These are phyloP conservation scores for Lepetodrilus schrolli DNA, from an alignment of 2,888 invertebrate genomes.

Conservation along the genomic window DNA sequence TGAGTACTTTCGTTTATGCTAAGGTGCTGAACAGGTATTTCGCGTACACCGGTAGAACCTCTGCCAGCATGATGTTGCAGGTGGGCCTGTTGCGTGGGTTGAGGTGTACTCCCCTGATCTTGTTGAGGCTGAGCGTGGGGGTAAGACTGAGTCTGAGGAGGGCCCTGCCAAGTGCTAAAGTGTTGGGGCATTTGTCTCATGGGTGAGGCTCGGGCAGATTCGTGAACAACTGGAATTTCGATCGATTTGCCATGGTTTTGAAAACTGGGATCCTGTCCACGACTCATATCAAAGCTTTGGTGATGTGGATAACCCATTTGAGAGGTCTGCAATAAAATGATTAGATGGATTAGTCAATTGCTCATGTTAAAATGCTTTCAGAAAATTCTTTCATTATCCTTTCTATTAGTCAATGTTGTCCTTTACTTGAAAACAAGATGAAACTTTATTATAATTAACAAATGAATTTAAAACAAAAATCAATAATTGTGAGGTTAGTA, in stretches of 20 bases:
- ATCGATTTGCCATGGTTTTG: slow-evolving; percentile 29
- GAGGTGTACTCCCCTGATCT: slow-evolving; percentile 13
- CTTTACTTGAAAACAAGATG: too few species aligned
- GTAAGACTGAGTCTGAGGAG: background rate
- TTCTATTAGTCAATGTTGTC: too few species aligned
- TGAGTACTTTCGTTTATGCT: slow-evolving; percentile 28
- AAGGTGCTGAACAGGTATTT: slow-evolving; percentile 62
- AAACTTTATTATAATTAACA: too few species aligned
- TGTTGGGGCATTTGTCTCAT: background rate
- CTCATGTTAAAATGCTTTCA: too few species aligned
- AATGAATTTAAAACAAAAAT: too few species aligned
- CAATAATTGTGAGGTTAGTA: too few species aligned
- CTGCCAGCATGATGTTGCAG: background rate
- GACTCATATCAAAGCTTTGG: background rate
- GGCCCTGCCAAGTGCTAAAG: slow-evolving; percentile 25
- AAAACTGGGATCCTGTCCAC: background rate
- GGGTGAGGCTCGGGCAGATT: background rate
- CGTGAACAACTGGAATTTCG: slow-evolving; percentile 42
- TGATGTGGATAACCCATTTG: background rate
- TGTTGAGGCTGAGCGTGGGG: slow-evolving; percentile 31
- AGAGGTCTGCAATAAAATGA: background rate
- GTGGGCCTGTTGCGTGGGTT: background rate
- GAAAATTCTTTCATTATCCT: too few species aligned
- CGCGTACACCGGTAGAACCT: slow-evolving; percentile 42
- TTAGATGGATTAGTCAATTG: too few species aligned